Evolutionary conservation across 2,888 invertebrate genomes (phyloP), one percentile per base, ranked within the genome.

Genomic region (Lasioglossum morio): DNA sequence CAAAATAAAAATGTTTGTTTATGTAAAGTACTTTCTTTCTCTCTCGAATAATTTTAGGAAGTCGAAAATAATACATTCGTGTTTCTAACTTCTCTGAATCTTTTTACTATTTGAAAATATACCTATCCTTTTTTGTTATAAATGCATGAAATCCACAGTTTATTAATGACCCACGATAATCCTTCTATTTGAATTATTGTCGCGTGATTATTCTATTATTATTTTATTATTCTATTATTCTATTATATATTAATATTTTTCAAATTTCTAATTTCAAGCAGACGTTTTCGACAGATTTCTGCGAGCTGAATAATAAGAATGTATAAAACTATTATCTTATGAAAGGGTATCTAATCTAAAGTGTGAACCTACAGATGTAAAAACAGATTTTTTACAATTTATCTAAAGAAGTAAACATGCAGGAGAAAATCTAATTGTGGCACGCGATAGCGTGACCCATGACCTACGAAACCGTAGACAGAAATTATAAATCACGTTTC

Each of bases 381-480:
- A 10, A 12, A 57, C 4, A n/a, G 1, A 57, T 10, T 4, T 4
- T n/a, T 57, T 12, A 12, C 2, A n/a, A 12, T n/a, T 57, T 12
- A n/a, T 57, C 23, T 0, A 4, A 57, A 57, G 12, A 57, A n/a
- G 57, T n/a, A 12, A 57, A 57, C n/a, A n/a, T n/a, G 57, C 57
- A n/a, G n/a, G 12, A 57, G n/a, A n/a, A 53, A 23, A 53, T 53
- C 23, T 57, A 57, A 57, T 57, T 12, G n/a, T 12, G n/a, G n/a
- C n/a, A 57, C 57, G 57, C 57, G 57, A 57, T 57, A n/a, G 57
- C 57, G 57, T 57, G 57, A 57, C n/a, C 57, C 57, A 57, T n/a
- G n/a, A 57, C 57, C 57, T 4, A 57, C 57, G 57, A 57, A n/a
- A 57, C 57, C n/a, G 57, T n/a, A n/a, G n/a, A n/a, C n/a, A n/a